phyloP scores from a whole-genome alignment of 2,113 vertebrate genomes.

The Mixornis gularis region DNA sequence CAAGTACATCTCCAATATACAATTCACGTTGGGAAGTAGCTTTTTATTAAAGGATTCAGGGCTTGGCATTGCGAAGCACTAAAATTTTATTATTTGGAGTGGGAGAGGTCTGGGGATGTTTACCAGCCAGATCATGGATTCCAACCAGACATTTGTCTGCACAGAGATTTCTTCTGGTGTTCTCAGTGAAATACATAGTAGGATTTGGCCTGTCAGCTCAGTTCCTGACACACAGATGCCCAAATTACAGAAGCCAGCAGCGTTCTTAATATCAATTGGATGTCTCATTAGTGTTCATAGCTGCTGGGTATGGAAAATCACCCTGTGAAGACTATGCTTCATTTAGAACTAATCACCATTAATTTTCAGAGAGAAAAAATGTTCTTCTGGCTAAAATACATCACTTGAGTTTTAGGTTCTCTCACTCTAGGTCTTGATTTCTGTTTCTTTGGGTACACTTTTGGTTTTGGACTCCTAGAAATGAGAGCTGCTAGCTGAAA shows the following conservation, averaged over 20 bases:
- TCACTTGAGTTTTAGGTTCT: background rate
- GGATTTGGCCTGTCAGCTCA: background rate
- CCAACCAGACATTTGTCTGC: background rate
- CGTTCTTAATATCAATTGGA: background rate
- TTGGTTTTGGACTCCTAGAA: background rate
- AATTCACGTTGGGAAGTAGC: background rate
- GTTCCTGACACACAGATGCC: background rate
- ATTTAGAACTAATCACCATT: background rate
- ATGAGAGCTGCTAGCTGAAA: background rate
- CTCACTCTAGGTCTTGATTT: background rate
- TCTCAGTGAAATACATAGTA: background rate
- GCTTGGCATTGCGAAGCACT: slow-evolving; percentile 16
- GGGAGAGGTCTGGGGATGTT: background rate
- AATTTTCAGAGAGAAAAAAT: background rate
- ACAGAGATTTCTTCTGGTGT: background rate
- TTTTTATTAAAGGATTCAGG: slow-evolving; percentile 49
- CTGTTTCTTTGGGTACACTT: background rate
- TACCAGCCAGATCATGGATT: background rate
- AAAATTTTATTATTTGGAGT: background rate
- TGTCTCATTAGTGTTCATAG: background rate
- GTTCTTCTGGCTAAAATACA: background rate
- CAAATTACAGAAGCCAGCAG: background rate
- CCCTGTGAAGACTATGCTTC: background rate
- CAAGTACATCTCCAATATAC: slow-evolving; percentile 14
- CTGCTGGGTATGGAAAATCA: background rate